Conservation (phyloP, 2,797 vertebrate species). For the Anabas testudineus region DNA sequence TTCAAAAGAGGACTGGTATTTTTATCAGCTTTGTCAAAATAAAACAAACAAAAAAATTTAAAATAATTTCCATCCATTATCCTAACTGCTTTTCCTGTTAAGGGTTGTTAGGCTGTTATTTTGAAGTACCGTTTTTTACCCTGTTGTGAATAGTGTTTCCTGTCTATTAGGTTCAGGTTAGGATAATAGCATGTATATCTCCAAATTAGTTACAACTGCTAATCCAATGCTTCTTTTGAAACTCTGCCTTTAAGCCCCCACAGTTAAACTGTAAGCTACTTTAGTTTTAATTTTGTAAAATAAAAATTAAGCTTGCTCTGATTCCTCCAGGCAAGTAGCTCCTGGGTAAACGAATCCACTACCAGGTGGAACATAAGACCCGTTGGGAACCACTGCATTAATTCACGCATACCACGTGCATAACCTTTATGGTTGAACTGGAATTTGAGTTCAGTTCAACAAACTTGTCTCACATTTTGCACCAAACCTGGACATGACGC, state of each 20-base stretch:
- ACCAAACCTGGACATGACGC: constrained; percentile 10
- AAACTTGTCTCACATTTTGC: constrained; percentile 5
- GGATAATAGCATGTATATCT: background rate
- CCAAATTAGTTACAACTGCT: background rate
- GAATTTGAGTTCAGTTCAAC: constrained; percentile 25
- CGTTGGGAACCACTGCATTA: constrained; percentile 32
- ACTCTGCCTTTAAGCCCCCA: background rate
- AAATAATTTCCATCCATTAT: background rate
- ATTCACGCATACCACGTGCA: constrained; percentile 13
- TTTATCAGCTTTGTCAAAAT: background rate
- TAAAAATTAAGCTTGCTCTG: background rate
- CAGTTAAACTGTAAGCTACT: background rate
- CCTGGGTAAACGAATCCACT: background rate
- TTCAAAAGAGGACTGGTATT: background rate
- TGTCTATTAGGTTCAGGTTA: background rate
- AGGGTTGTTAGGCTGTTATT: background rate
- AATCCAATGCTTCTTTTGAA: background rate
- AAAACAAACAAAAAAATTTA: background rate
- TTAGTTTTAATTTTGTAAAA: background rate
- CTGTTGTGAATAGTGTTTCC: background rate
- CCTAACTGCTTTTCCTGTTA: too few species aligned
- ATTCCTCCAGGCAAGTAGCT: background rate
- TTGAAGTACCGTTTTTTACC: background rate
- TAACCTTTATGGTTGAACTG: background rate
- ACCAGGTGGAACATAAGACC: background rate